phyloP scores from a whole-genome alignment of 1,140 invertebrate species.

The Luehdorfia chinensis region DNA sequence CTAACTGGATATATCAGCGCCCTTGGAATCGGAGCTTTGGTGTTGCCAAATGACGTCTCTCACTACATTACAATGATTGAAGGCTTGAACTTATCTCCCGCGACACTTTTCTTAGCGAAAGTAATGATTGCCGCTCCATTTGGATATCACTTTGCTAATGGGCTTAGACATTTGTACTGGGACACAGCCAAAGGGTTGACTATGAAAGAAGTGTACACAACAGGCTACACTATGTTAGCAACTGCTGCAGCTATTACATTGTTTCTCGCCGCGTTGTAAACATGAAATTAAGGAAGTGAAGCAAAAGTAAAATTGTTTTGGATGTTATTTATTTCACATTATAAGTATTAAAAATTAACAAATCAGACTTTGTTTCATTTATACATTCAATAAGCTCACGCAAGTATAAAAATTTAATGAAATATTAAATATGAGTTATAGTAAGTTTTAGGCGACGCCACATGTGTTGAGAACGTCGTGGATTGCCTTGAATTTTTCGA shows the following conservation, averaged over 20 bases:
- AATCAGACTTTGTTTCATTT: slow-evolving; percentile 24
- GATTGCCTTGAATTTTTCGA: slow-evolving; percentile 65
- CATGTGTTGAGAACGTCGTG: slow-evolving; percentile 60
- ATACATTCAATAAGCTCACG: neutral
- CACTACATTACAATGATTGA: slow-evolving; percentile 78
- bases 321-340: slow-evolving; percentile 47
- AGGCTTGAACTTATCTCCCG: slow-evolving; percentile 75
- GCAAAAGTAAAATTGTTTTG: slow-evolving; percentile 29
- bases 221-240: slow-evolving; percentile 81
- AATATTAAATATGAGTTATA: slow-evolving; percentile 21
- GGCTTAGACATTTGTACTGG: slow-evolving; percentile 86
- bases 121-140: slow-evolving; percentile 80
- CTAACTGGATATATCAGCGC: slow-evolving; percentile 75
- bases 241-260: slow-evolving; percentile 57
- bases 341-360: slow-evolving; percentile 33
- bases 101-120: slow-evolving; percentile 74
- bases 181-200: slow-evolving; percentile 83
- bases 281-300: slow-evolving; percentile 19
- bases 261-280: slow-evolving; percentile 62
- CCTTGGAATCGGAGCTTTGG: slow-evolving; percentile 76
- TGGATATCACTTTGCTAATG: slow-evolving; percentile 83
- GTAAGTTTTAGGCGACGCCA: slow-evolving; percentile 35
- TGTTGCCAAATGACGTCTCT: slow-evolving; percentile 76
- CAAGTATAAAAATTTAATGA: neutral
- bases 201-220: slow-evolving; percentile 84